Conservation (phyloP, 2,113 vertebrate genomes). For the Oncorhynchus nerka region DNA sequence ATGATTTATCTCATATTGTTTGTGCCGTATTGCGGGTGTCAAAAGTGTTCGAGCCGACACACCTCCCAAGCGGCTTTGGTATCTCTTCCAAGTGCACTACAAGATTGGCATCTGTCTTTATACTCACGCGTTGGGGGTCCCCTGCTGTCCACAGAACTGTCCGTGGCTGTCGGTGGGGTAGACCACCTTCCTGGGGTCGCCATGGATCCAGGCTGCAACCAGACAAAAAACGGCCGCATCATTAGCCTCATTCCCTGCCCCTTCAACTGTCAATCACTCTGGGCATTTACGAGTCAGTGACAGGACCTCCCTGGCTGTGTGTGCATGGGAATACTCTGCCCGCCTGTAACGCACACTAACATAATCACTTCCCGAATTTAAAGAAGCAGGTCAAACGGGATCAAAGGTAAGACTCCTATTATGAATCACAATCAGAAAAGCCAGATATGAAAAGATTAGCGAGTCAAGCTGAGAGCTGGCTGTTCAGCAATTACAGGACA, state of each 20-base stretch:
- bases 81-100: no score
- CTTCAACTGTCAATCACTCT: no score
- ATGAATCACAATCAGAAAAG: background rate
- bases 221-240: conserved; percentile 30
- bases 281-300: background rate
- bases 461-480: background rate
- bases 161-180: conserved; percentile 94
- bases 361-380: background rate
- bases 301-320: background rate
- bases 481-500: background rate
- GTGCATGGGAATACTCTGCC: background rate
- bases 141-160: conserved; percentile 92
- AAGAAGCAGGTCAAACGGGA: conserved; percentile 2
- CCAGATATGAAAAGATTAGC: background rate
- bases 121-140: conserved; percentile 89
- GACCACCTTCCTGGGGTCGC: conserved; percentile 90
- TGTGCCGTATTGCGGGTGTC: no score
- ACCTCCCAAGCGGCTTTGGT: no score
- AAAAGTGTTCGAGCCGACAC: no score
- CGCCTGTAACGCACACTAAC: no score
- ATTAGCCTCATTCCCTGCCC: background rate
- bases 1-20: no score
- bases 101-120: background rate
- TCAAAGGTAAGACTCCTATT: background rate
- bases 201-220: conserved; percentile 89